These are phyloP conservation scores for Dolichoris vasculosae DNA, from an alignment of 1,140 invertebrate genomes.

Conservation along the genomic window DNA sequence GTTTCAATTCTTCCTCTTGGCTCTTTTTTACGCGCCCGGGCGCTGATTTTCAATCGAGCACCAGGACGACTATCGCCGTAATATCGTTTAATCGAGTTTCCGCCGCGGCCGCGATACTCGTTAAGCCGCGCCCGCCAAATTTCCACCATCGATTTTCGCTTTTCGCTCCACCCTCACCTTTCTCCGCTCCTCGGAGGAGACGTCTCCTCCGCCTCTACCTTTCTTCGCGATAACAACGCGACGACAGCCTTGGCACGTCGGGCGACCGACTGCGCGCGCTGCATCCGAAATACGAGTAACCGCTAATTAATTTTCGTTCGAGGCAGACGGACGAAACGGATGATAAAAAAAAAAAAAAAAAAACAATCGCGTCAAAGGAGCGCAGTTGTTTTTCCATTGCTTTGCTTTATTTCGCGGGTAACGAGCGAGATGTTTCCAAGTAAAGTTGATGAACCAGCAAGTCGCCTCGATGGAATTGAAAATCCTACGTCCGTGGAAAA, in stretches of 20 bases:
- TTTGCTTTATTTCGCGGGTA: neutral
- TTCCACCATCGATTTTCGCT: neutral
- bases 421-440: neutral
- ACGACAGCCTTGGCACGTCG: neutral
- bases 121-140: neutral
- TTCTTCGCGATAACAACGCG: neutral
- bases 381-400: neutral
- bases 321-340: neutral
- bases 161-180: too few species aligned
- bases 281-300: neutral
- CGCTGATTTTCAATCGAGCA: slow-evolving; percentile 24
- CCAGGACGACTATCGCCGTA: neutral
- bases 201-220: neutral
- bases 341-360: neutral
- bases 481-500: neutral
- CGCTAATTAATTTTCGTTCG: slow-evolving; percentile 30
- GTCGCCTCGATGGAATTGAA: neutral
- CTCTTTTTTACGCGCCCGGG: slow-evolving; percentile 41
- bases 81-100: slow-evolving; percentile 37
- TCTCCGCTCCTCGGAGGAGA: too few species aligned
- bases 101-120: neutral
- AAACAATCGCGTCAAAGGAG: neutral
- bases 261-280: neutral
- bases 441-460: slow-evolving; percentile 18
- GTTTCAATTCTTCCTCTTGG: slow-evolving; percentile 67